Percentiles rank a stretch among this genome's conserved stretches.
These are phyloP conservation scores for Leguminivora glycinivorella DNA, from an alignment of 1,140 invertebrate genomes.

Conservation along the genomic window DNA sequence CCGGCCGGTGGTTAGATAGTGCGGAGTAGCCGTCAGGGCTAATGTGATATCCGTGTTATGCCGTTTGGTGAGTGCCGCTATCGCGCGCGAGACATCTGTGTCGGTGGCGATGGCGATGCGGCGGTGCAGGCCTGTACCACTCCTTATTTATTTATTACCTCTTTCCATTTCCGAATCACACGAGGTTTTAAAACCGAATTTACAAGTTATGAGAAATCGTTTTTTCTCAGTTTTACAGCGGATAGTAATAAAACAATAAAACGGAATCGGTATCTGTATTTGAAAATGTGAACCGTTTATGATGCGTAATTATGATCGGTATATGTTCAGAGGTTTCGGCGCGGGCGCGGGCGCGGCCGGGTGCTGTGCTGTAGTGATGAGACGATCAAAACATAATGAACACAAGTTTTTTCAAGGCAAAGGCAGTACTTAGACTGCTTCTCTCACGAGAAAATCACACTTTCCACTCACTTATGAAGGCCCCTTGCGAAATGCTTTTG, in stretches of 20 bases:
- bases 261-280: conserved; percentile 19
- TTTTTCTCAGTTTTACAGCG: conserved; percentile 12
- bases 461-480: too few relatives aligned
- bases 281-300: conserved; percentile 19
- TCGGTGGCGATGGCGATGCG: conserved; percentile 70
- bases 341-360: too few relatives aligned
- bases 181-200: conserved; percentile 39
- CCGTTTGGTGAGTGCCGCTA: conserved; percentile 69
- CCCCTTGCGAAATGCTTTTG: too few relatives aligned
- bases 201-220: not conserved
- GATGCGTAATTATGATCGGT: conserved; percentile 15
- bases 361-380: not conserved
- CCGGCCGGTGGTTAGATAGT: conserved; percentile 7
- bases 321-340: not conserved
- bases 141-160: conserved; percentile 74
- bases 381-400: not conserved
- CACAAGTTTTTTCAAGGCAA: too few relatives aligned
- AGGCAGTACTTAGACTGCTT: too few relatives aligned
- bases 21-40: conserved; percentile 43
- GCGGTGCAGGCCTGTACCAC: too few relatives aligned
- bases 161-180: conserved; percentile 61
- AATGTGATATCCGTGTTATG: conserved; percentile 74
- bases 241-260: conserved; percentile 16
- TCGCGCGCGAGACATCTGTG: conserved; percentile 69
- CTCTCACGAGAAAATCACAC: too few relatives aligned